phyloP scores from a whole-genome alignment of 2,797 vertebrate species.

The Xiphorhynchus erythropygius region DNA sequence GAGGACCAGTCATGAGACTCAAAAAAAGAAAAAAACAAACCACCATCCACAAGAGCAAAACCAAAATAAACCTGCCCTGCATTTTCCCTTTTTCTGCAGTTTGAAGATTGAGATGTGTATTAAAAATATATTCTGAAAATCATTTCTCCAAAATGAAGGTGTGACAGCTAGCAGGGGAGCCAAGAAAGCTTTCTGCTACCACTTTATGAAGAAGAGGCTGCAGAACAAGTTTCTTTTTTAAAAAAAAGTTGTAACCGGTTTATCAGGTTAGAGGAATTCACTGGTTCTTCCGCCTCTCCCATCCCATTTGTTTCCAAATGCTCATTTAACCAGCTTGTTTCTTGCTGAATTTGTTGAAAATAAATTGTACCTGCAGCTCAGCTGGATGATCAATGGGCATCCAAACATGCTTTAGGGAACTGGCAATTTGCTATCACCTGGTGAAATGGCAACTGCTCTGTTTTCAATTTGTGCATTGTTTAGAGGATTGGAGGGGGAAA shows the following conservation, averaged over 20 bases:
- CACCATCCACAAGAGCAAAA: neutral
- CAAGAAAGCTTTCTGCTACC: neutral
- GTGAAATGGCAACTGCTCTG: neutral
- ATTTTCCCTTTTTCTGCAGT: neutral
- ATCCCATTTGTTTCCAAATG: neutral
- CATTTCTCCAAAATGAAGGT: neutral
- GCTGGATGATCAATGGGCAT: neutral
- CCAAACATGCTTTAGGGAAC: neutral
- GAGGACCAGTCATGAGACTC: neutral
- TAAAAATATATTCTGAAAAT: neutral
- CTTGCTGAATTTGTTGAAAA: conserved; percentile 11
- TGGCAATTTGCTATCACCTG: neutral
- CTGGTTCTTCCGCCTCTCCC: neutral
- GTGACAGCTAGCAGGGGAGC: neutral
- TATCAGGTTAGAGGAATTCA: conserved; percentile 57
- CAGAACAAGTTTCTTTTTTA: conserved; percentile 52
- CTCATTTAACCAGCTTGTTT: conserved; percentile 24
- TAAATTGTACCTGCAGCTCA: neutral
- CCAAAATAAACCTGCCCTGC: rapidly evolving
- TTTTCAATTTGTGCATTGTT: neutral
- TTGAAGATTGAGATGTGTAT: neutral
- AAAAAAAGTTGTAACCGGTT: conserved; percentile 42
- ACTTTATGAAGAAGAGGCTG: conserved; percentile 27
- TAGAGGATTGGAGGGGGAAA: rapidly evolving
- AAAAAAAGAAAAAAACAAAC: neutral